Evolutionary conservation across 1,140 invertebrate genomes (phyloP).

Genomic region (Augochlora pura): DNA sequence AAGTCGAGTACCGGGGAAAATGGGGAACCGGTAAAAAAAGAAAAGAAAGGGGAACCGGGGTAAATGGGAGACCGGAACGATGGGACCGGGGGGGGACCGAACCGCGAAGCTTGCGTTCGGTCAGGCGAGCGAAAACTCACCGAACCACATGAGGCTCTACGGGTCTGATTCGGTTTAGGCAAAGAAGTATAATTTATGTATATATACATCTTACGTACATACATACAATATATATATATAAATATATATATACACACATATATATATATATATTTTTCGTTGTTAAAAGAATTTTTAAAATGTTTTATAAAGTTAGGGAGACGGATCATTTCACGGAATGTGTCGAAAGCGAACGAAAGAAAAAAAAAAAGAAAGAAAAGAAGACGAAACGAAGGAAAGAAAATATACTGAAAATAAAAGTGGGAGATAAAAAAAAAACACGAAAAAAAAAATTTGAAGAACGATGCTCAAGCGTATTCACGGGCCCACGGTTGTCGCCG

Average conservation of each 20-base stretch:
- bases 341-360: background rate
- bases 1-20: no score
- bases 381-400: background rate
- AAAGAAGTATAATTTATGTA: conserved; percentile 4
- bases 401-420: no score
- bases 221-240: no score
- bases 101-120: background rate
- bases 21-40: no score
- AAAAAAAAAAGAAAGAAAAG: no score
- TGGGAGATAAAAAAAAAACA: background rate
- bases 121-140: background rate
- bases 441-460: background rate
- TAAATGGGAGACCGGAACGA: no score
- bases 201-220: background rate
- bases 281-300: conserved; percentile 39
- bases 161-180: background rate
- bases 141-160: conserved; percentile 31
- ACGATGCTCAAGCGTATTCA: conserved; percentile 29
- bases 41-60: no score
- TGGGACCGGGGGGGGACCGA: background rate
- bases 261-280: conserved; percentile 32
- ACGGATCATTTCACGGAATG: conserved; percentile 14
- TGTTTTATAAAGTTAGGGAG: conserved; percentile 35
- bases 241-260: background rate
- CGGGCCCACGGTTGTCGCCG: background rate